These are phyloP conservation scores for Myopa testacea DNA, from an alignment of 2,888 invertebrate species.

Conservation along the genomic window DNA sequence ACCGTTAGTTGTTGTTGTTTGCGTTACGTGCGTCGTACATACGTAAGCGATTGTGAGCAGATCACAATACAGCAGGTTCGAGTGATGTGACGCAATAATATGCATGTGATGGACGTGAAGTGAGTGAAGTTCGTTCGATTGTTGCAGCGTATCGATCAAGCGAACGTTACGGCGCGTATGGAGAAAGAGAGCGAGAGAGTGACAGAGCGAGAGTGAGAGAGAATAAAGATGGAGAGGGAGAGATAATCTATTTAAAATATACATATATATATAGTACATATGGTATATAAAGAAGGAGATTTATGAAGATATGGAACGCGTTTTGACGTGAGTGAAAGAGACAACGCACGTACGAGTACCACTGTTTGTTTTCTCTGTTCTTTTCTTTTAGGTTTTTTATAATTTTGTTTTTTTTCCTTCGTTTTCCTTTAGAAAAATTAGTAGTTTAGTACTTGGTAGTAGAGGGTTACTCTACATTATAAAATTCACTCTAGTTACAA, in stretches of 20 bases:
- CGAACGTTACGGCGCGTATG: constrained; percentile 24
- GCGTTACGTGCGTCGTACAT: constrained; percentile 18
- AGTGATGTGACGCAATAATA: background rate
- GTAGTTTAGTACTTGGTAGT: no score
- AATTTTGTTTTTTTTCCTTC: background rate
- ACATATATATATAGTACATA: no score
- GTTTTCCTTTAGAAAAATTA: background rate
- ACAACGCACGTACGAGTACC: constrained; percentile 27
- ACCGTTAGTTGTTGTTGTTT: constrained; percentile 17
- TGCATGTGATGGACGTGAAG: background rate
- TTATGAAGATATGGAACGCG: constrained; percentile 42
- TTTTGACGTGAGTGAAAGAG: constrained; percentile 34
- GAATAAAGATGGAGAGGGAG: background rate
- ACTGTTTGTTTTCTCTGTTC: background rate
- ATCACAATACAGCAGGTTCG: constrained; percentile 11
- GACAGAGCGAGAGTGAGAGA: constrained; percentile 13
- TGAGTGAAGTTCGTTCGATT: background rate
- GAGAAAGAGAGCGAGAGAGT: constrained; percentile 11
- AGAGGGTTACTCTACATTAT: background rate
- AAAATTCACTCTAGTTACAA: background rate
- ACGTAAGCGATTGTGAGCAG: constrained; percentile 13
- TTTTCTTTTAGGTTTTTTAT: background rate
- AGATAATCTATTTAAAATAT: background rate
- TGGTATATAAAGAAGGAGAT: background rate
- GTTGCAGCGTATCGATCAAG: constrained; percentile 20